Evolutionary conservation across 1,140 invertebrate genomes (phyloP).

Genomic region (Drosophila insularis): DNA sequence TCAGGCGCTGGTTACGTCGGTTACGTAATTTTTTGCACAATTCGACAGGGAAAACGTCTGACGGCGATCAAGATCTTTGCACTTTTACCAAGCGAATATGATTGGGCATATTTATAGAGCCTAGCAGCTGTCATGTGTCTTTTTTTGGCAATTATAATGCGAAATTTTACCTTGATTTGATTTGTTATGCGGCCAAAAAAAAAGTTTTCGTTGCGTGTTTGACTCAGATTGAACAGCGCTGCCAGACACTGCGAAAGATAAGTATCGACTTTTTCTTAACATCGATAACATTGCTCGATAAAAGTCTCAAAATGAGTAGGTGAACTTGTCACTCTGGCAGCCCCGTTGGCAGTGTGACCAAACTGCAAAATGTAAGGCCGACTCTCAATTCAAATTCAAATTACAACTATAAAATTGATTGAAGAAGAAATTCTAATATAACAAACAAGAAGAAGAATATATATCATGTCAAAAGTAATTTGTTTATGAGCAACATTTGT

Average conservation of each 20-base stretch:
- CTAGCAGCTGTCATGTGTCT: slow-evolving; percentile 53
- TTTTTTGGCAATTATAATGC: slow-evolving; percentile 54
- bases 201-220: slow-evolving; percentile 20
- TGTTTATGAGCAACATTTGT: slow-evolving; percentile 46
- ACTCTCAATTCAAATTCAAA: neutral
- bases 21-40: slow-evolving; percentile 69
- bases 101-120: slow-evolving; percentile 73
- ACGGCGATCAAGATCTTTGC: slow-evolving; percentile 39
- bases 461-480: neutral
- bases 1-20: slow-evolving; percentile 42
- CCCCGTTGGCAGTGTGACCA: neutral
- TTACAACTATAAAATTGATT: neutral
- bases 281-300: neutral
- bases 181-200: slow-evolving; percentile 24
- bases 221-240: no score
- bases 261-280: neutral
- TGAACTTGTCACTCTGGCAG: no score
- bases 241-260: neutral
- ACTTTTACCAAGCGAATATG: slow-evolving; percentile 57
- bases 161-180: slow-evolving; percentile 70
- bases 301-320: no score
- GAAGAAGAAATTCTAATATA: neutral
- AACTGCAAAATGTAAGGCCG: neutral
- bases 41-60: slow-evolving; percentile 51
- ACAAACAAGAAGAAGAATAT: neutral